phyloP scores from a whole-genome alignment of 2,888 invertebrate species.

The Protonemura montana region DNA sequence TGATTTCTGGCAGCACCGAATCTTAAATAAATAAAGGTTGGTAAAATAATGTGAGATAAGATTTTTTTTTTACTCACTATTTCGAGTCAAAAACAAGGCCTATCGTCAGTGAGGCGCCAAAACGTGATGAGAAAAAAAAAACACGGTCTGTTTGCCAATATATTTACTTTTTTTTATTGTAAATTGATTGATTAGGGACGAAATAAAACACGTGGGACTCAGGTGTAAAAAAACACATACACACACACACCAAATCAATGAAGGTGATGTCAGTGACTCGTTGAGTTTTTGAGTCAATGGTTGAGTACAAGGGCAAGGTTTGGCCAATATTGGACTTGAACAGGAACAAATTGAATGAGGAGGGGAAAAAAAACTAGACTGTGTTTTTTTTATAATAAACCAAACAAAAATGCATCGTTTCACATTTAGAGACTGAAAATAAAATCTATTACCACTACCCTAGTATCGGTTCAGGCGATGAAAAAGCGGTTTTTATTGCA shows the following conservation, averaged over 20 bases:
- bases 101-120: neutral
- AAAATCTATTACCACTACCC: too few relatives aligned
- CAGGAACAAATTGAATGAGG: neutral
- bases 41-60: slow-evolving; percentile 17
- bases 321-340: neutral
- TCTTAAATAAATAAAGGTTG: slow-evolving; percentile 29
- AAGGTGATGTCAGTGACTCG: neutral
- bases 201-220: neutral
- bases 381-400: too few relatives aligned
- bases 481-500: too few relatives aligned
- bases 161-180: neutral
- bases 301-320: slow-evolving; percentile 15
- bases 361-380: too few relatives aligned
- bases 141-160: slow-evolving; percentile 2
- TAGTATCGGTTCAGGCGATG: too few relatives aligned
- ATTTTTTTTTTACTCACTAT: neutral
- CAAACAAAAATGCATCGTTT: too few relatives aligned
- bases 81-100: neutral
- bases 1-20: slow-evolving; percentile 26
- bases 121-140: neutral
- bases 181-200: neutral
- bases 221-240: neutral
- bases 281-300: neutral
- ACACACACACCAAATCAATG: neutral
- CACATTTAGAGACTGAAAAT: too few relatives aligned